Percentiles rank a stretch among this genome's conserved stretches.
phyloP scores from a whole-genome alignment of 1,140 invertebrate genomes.

The Holcopasites calliopsidis region DNA sequence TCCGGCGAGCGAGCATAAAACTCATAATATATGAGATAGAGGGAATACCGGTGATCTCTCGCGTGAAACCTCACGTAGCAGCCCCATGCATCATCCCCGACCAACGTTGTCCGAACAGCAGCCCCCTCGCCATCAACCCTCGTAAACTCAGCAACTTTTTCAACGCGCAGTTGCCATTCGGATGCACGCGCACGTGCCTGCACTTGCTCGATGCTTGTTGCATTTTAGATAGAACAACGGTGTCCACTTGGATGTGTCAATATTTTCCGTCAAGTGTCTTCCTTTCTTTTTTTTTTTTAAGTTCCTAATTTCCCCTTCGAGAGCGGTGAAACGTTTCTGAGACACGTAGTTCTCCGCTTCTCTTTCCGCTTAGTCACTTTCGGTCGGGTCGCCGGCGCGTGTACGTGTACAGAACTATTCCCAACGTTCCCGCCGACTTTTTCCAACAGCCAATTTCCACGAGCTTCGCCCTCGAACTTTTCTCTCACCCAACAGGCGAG shows the following conservation, averaged over 20 bases:
- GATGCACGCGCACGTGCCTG: slow-evolving; percentile 30
- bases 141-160: slow-evolving; percentile 60
- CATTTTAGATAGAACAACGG: no score
- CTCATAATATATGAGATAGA: slow-evolving; percentile 66
- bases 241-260: slow-evolving; percentile 42
- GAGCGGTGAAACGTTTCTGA: no score
- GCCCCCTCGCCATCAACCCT: slow-evolving; percentile 29
- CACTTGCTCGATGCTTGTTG: slow-evolving; percentile 34
- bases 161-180: slow-evolving; percentile 52
- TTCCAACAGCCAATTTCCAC: not conserved
- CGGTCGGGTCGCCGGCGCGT: no score
- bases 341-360: not conserved
- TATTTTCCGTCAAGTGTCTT: not conserved
- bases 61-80: slow-evolving; percentile 64
- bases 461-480: no score
- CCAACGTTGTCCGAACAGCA: slow-evolving; percentile 21
- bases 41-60: slow-evolving; percentile 63
- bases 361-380: no score
- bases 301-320: not conserved
- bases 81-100: slow-evolving; percentile 59
- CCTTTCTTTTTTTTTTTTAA: no score
- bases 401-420: no score
- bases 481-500: not conserved
- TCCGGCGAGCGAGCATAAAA: slow-evolving; percentile 66
- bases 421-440: no score